A percentile compares a stretch with the other conserved stretches of the same genome.
phyloP scores from a whole-genome alignment of 2,888 invertebrate genomes.

The Drosophila neutralis region DNA sequence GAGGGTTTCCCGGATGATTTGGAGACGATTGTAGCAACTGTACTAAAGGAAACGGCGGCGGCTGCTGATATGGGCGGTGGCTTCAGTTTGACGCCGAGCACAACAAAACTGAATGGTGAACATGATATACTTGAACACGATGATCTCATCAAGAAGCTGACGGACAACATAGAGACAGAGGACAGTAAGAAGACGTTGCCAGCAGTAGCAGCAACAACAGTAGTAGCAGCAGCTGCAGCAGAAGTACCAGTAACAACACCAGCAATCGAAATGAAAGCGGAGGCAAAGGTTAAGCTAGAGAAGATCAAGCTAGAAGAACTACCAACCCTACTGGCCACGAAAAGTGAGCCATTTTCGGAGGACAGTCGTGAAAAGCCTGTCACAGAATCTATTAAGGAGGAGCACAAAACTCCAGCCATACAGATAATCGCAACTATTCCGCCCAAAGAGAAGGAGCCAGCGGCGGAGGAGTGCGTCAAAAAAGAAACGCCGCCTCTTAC shows the following conservation, averaged over 20 bases:
- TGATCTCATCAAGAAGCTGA: constrained; percentile 81
- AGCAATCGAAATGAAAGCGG: constrained; percentile 30
- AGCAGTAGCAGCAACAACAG: constrained; percentile 18
- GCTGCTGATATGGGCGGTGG: constrained; percentile 32
- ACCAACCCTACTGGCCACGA: constrained; percentile 40
- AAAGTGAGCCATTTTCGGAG: constrained; percentile 37
- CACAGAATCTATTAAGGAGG: constrained; percentile 33
- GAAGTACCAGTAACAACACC: constrained; percentile 8
- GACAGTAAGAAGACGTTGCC: constrained; percentile 45
- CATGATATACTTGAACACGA: constrained; percentile 81
- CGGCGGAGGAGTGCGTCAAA: constrained; percentile 17
- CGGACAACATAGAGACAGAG: constrained; percentile 60
- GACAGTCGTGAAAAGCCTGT: not conserved
- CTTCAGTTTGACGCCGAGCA: constrained; percentile 34
- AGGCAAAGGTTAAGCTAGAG: constrained; percentile 53
- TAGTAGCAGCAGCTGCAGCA: constrained; percentile 16
- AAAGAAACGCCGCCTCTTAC: constrained; percentile 33
- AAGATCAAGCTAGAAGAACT: constrained; percentile 51
- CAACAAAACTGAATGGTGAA: constrained; percentile 82
- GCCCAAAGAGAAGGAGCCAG: constrained; percentile 26
- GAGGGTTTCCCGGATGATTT: constrained; percentile 84
- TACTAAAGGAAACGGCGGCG: constrained; percentile 42
- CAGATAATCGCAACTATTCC: constrained; percentile 7
- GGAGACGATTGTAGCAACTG: constrained; percentile 63
- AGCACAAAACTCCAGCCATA: constrained; percentile 24